Base-by-base conservation (phyloP, 1,140 invertebrate species). In the Amphibalanus amphitrite region DNA sequence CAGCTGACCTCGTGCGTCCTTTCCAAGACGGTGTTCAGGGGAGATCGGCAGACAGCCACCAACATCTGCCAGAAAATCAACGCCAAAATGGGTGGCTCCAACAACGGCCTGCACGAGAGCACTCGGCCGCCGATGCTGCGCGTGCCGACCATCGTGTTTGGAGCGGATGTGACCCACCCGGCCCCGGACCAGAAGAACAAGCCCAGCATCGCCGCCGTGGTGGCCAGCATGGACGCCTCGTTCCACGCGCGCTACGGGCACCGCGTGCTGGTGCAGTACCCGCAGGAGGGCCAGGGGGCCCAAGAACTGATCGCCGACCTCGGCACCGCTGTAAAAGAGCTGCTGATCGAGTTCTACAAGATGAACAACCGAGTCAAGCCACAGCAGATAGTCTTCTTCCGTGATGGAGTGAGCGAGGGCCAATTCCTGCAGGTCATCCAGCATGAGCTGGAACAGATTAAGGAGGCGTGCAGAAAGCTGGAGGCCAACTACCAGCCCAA, bases 331-430 rank as follows among this genome's bases (percentile, higher is more conserved):
- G 84, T 90, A 69, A 76, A 77, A 28, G 79, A 81, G 69, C 84
- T 89, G 64, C 77, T 90, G 13, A 69, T 73, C 1, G 80, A 79
- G 67, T 89, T 87, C 71, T 83, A 83, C 72, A 25, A 76, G 0
- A 76, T 76, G 30, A 83, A 80, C 33, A 78, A 76, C 0, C 23
- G 74, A 0, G n/a, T 25, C 6, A 82, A 85, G 75, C 90, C 90
- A 0, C 74, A 80, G 0, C 80, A 80, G 64, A 87, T 92, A 69
- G 80, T 91, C 33, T 88, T 90, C 71, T 94, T 88, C 78, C 83
- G 92, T 17, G 93, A 95, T 78, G 93, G 92, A 6, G 93, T 96
- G 0, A 90, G 89, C 3, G 92, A 95, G 76, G 92, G 92, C 0
- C 90, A 95, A 75, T 93, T 95, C 78, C 74, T 71, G 69, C 74